These are phyloP conservation scores for Atta cephalotes DNA, from an alignment of 1,140 invertebrate genomes.

Conservation along the genomic window DNA sequence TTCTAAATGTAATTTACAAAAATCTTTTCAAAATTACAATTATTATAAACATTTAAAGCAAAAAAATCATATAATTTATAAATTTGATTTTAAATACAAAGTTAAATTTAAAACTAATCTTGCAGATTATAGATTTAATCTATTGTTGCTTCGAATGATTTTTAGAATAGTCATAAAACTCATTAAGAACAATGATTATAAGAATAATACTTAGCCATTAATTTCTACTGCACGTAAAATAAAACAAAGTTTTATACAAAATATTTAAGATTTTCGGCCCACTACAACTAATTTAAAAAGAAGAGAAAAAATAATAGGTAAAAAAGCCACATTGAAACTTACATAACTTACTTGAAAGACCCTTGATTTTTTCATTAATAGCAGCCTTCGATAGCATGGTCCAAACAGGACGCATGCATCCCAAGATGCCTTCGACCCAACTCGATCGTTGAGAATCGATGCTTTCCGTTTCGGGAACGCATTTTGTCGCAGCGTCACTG, in stretches of 20 bases:
- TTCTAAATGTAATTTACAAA: neutral
- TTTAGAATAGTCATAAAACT: neutral
- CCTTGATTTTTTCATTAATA: slow-evolving; percentile 89
- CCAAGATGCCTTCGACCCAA: slow-evolving; percentile 94
- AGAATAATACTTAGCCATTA: neutral
- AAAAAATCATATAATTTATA: neutral
- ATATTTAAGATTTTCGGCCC: neutral
- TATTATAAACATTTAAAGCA: slow-evolving; percentile 25
- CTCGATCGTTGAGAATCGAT: slow-evolving; percentile 87
- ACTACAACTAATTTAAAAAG: slow-evolving; percentile 25
- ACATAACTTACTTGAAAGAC: slow-evolving; percentile 83
- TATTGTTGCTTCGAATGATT: neutral
- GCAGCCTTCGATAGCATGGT: slow-evolving; percentile 94
- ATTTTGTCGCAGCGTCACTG: slow-evolving; percentile 80
- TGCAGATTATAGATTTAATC: neutral
- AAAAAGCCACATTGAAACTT: slow-evolving; percentile 55
- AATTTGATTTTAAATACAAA: slow-evolving; percentile 2
- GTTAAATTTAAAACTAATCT: neutral
- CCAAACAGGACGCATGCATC: slow-evolving; percentile 94
- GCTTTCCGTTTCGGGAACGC: slow-evolving; percentile 77
- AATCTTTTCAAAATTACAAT: slow-evolving; percentile 25
- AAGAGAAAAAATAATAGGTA: neutral
- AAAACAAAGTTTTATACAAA: slow-evolving; percentile 28
- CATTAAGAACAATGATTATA: neutral
- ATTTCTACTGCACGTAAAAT: slow-evolving; percentile 5